phyloP scores from a whole-genome alignment of 2,888 invertebrate genomes.

The Bellardia pandia region DNA sequence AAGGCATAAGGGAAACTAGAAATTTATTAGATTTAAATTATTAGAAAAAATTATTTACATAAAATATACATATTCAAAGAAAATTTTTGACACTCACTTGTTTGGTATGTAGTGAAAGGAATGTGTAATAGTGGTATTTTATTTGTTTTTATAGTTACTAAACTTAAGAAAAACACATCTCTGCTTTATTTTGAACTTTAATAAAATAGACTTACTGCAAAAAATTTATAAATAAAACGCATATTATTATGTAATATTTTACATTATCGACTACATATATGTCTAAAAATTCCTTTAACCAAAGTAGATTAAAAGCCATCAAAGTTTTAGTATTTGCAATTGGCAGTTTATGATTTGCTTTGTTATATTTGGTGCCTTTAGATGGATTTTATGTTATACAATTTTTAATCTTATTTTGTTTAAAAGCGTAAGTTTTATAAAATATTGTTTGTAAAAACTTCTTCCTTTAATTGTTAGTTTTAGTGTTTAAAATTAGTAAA shows the following conservation, averaged over 20 bases:
- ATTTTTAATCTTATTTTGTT: too few species aligned
- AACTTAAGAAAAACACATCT: slow-evolving; percentile 20
- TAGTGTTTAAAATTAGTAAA: background rate
- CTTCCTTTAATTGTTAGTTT: background rate
- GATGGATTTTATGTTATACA: background rate
- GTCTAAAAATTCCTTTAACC: background rate
- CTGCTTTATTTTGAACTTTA: slow-evolving; percentile 47
- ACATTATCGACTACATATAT: background rate
- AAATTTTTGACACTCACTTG: slow-evolving; percentile 54
- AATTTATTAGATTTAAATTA: slow-evolving; percentile 57
- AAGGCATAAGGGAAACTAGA: slow-evolving; percentile 81
- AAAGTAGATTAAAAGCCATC: background rate
- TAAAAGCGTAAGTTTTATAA: too few species aligned
- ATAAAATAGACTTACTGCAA: slow-evolving; percentile 74
- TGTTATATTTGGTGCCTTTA: background rate
- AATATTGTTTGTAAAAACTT: background rate
- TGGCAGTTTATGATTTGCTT: background rate
- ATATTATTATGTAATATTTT: slow-evolving; percentile 11
- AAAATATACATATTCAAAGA: background rate
- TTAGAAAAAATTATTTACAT: background rate
- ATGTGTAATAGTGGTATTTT: slow-evolving; percentile 31
- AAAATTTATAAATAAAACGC: background rate
- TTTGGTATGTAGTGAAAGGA: slow-evolving; percentile 12
- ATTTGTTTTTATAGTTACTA: slow-evolving; percentile 17
- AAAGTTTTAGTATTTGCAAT: background rate